phyloP scores from a whole-genome alignment of 2,797 vertebrate genomes.

The Sparus aurata region DNA sequence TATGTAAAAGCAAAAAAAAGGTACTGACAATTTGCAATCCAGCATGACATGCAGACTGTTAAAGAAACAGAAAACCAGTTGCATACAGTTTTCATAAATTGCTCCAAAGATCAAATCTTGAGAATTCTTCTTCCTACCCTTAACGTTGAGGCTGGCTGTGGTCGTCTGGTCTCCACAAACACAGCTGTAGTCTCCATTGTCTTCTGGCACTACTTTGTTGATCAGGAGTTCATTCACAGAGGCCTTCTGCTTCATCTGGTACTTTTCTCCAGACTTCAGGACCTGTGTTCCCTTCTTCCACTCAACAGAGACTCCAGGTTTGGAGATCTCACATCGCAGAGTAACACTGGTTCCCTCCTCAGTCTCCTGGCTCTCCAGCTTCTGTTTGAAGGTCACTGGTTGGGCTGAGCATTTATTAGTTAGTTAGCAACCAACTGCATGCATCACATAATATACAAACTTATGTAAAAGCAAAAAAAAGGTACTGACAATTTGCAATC shows the following conservation, averaged over 20 bases:
- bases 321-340: too few relatives aligned
- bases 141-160: constrained; percentile 64
- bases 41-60: neutral
- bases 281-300: too few relatives aligned
- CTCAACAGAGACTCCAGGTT: too few relatives aligned
- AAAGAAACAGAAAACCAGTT: neutral
- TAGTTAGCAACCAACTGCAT: neutral
- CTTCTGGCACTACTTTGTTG: too few relatives aligned
- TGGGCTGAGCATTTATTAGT: constrained; percentile 70
- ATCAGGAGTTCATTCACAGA: too few relatives aligned
- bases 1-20: neutral
- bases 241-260: too few relatives aligned
- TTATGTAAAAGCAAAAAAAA: neutral
- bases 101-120: neutral
- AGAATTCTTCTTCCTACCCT: neutral
- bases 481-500: neutral
- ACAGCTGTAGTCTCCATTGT: too few relatives aligned
- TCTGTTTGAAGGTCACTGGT: constrained; percentile 80
- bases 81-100: neutral
- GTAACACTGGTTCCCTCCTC: too few relatives aligned
- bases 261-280: too few relatives aligned
- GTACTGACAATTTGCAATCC: neutral
- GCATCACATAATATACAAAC: neutral
- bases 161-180: constrained; percentile 47
- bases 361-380: constrained; percentile 52